Conservation (phyloP, 2,113 vertebrate species). For the Cricetomys ansorgei region DNA sequence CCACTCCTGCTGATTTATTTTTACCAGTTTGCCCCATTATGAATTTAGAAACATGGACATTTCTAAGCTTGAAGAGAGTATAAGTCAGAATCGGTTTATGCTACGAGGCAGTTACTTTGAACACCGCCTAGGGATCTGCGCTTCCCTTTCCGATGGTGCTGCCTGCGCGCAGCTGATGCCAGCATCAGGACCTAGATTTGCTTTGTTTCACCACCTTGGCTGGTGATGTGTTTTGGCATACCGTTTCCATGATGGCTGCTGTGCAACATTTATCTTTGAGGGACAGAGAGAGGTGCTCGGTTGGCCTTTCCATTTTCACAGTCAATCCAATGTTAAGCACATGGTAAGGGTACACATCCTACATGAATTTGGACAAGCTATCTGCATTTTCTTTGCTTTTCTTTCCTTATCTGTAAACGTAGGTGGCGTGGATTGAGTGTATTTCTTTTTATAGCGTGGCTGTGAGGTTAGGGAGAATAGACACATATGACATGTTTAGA, state of each 20-base stretch:
- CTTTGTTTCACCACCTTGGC: neutral
- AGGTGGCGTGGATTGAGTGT: neutral
- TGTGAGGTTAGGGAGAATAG: neutral
- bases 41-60: constrained; percentile 46
- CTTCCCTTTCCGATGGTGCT: neutral
- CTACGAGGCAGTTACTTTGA: neutral
- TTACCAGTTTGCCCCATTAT: neutral
- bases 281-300: neutral
- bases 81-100: neutral
- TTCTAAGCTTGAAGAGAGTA: neutral
- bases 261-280: neutral
- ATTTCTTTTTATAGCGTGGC: neutral
- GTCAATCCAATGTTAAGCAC: neutral
- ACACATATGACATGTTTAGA: neutral
- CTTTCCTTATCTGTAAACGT: neutral
- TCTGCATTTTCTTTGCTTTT: neutral
- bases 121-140: neutral
- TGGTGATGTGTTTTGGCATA: neutral
- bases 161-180: neutral
- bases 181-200: neutral
- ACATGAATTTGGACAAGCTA: neutral
- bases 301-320: neutral
- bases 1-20: neutral
- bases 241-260: neutral
- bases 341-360: neutral